Evolutionary conservation across 2,797 vertebrate genomes (phyloP).

Genomic region (Anguilla marmorata): DNA sequence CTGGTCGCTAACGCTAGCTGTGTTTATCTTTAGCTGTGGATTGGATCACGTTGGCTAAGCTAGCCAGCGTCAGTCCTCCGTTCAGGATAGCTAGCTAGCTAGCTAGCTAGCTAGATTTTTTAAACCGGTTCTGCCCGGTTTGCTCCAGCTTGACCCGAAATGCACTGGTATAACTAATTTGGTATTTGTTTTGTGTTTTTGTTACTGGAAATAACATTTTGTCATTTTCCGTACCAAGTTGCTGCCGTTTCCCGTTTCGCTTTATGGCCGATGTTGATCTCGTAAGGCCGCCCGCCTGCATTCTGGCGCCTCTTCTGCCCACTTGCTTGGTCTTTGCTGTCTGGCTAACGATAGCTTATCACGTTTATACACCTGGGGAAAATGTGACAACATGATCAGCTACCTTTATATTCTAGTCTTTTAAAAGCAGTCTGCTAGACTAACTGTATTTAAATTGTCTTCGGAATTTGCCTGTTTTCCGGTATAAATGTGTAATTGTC

Average conservation of each 20-base stretch:
- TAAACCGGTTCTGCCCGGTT: conserved; percentile 28
- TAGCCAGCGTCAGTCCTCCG: neutral
- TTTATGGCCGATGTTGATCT: neutral
- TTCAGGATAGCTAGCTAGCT: neutral
- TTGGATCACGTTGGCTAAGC: neutral
- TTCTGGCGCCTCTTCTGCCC: conserved; percentile 33
- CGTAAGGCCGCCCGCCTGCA: conserved; percentile 24
- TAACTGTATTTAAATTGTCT: neutral
- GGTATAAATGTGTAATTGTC: neutral
- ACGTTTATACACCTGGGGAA: neutral
- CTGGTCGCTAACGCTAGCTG: neutral
- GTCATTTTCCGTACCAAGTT: neutral
- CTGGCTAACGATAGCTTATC: neutral
- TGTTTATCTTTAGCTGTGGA: neutral
- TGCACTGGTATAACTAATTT: neutral
- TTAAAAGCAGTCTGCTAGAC: neutral
- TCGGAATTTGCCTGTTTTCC: neutral
- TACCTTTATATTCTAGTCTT: neutral
- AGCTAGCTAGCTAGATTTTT: neutral
- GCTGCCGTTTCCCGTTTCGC: neutral
- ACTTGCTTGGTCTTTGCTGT: neutral
- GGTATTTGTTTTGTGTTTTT: neutral
- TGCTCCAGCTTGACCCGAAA: neutral
- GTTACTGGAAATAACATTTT: neutral
- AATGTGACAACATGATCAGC: neutral